A percentile compares a stretch with the other conserved stretches of the same genome.
phyloP scores from a whole-genome alignment of 37 sponge, comb jelly and placozoan species.

The Tethya wilhelma region DNA sequence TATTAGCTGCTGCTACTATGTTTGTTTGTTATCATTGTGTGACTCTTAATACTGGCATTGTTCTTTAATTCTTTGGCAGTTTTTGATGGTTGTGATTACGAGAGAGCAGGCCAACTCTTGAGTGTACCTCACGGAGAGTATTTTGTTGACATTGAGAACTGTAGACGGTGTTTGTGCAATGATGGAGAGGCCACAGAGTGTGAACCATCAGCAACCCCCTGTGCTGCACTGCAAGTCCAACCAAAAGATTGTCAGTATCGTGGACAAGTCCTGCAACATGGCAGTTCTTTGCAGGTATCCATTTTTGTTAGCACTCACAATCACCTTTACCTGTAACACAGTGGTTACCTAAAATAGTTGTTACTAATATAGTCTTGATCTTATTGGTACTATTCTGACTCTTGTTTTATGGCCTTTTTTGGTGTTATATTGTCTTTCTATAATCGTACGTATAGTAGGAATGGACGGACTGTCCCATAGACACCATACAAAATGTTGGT shows the following conservation, averaged over 20 bases:
- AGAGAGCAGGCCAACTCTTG: background rate
- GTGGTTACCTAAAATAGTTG: no score
- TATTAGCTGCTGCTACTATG: no score
- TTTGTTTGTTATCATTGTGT: background rate
- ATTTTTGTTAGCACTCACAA: no score
- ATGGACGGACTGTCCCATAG: no score
- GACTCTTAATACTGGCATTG: background rate
- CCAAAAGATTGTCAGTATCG: background rate
- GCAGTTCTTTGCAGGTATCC: background rate
- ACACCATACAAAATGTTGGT: no score
- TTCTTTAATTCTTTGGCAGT: background rate
- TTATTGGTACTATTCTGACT: no score
- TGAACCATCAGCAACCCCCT: background rate
- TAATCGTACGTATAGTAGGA: no score
- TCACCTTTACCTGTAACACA: no score
- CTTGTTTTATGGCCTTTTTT: no score
- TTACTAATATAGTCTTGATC: no score
- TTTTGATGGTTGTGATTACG: background rate
- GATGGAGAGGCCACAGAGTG: constrained; percentile 2
- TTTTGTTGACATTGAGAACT: background rate
- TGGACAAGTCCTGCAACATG: background rate
- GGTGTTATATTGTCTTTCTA: no score
- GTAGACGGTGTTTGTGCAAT: constrained; percentile 20
- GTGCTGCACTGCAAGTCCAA: background rate
- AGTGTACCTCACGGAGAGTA: constrained; percentile 20